These are phyloP conservation scores for Anguilla rostrata DNA, from an alignment of 2,113 vertebrate genomes.

Conservation along the genomic window DNA sequence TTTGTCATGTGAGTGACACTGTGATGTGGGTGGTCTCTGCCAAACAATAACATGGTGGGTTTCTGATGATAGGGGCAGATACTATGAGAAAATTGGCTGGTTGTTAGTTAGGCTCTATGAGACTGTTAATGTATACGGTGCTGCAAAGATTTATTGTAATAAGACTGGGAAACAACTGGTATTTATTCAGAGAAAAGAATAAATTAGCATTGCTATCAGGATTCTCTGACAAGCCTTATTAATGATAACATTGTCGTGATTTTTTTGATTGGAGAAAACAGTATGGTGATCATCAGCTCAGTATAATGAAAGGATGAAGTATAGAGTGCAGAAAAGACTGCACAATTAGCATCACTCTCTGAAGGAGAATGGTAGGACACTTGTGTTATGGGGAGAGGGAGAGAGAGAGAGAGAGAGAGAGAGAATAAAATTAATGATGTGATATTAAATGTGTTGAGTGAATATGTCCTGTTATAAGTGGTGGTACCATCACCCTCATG, in stretches of 20 bases:
- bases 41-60: background rate
- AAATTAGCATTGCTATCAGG: constrained; percentile 77
- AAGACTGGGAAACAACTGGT: constrained; percentile 49
- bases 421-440: background rate
- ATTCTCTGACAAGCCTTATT: constrained; percentile 80
- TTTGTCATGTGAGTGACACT: constrained; percentile 4
- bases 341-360: constrained; percentile 64
- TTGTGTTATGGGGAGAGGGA: constrained; percentile 17
- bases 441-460: background rate
- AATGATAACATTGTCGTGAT: constrained; percentile 78
- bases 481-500: background rate
- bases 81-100: background rate
- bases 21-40: background rate
- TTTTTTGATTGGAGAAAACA: constrained; percentile 58
- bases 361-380: constrained; percentile 42
- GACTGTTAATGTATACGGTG: constrained; percentile 11
- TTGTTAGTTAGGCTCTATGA: background rate
- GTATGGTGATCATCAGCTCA: constrained; percentile 78
- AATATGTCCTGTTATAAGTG: background rate
- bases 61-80: background rate
- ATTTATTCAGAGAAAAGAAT: constrained; percentile 60
- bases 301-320: constrained; percentile 40
- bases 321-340: constrained; percentile 35
- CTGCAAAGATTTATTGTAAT: constrained; percentile 33
- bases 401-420: constrained; percentile 5